These are phyloP conservation scores for Sorex fumeus DNA, from an alignment of 2,113 vertebrate species.

Conservation along the genomic window DNA sequence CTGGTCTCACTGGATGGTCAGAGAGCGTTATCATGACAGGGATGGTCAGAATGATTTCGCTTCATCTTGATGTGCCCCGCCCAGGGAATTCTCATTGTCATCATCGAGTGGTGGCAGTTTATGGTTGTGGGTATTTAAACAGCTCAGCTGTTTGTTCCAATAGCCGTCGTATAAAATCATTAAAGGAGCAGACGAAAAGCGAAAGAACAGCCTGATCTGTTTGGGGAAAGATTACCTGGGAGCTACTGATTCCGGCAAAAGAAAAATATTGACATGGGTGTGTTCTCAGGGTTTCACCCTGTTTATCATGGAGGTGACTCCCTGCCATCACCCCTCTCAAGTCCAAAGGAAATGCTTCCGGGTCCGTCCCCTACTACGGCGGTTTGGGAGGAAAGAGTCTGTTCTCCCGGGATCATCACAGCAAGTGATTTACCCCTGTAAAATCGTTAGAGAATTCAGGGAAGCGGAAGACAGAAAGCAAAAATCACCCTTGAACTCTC, in stretches of 20 bases:
- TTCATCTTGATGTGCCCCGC: neutral
- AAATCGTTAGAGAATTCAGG: conserved; percentile 46
- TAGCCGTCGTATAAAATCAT: conserved; percentile 65
- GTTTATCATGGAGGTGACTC: neutral
- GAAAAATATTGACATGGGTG: conserved; percentile 40
- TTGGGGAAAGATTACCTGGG: conserved; percentile 39
- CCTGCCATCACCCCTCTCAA: neutral
- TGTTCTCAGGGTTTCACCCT: neutral
- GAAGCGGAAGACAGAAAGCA: neutral
- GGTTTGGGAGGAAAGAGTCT: neutral
- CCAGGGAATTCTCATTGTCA: conserved; percentile 58
- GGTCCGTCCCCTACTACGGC: neutral
- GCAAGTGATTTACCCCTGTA: neutral
- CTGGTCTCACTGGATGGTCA: conserved; percentile 41
- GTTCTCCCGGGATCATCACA: conserved; percentile 17
- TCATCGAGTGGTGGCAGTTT: conserved; percentile 61
- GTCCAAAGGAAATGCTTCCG: neutral
- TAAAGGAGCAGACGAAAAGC: conserved; percentile 53
- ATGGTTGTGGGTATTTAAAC: conserved; percentile 58
- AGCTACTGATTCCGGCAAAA: conserved; percentile 42
- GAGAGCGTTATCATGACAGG: conserved; percentile 19
- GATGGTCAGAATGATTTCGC: conserved; percentile 51
- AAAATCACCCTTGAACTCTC: neutral
- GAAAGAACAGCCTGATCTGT: neutral
- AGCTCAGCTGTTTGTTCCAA: conserved; percentile 49